Base-by-base conservation (phyloP, 2,888 invertebrate genomes). In the Apamea epomidion region DNA sequence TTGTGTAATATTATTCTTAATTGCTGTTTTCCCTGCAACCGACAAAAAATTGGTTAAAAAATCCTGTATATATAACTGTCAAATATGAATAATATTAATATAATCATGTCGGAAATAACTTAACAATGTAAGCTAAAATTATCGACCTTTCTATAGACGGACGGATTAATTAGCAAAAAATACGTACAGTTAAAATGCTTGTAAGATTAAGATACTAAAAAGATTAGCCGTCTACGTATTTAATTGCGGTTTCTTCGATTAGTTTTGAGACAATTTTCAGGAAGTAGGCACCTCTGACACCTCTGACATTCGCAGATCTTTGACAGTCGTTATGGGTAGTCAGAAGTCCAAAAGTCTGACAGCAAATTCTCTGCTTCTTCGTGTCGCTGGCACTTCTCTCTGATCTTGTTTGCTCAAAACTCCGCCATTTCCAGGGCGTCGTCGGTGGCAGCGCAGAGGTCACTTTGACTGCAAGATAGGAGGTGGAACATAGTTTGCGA, bases 111-210 rank as follows among this genome's bases (percentile, higher is more conserved):
- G 84, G 76, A 84, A 80, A 25, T 42, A 2, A 21, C n/a, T 60
- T 51, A 54, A 7, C 48, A 7, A 12, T 32, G 60, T 71, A 62
- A 58, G 58, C 29, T 83, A 29, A 62, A 62, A 72, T 48, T 79
- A 69, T 69, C 42, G 12, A 65, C 2, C 25, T 60, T 80, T 78
- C 54, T 73, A 67, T 72, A 21, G 4, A n/a, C n/a, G n/a, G 18
- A 48, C 14, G 18, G 6, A 75, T 75, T 79, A 45, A 75, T 72
- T 51, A 60, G 42, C 74, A 79, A 83, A 83, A 14, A 83, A 75
- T n/a, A 42, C 48, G 2, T 64, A n/a, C 10, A 18, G 21, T 54
- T 54, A 25, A 80, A 51, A 42, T 80, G 12, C 37, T 37, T 74
- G 0, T 74, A 37, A 48, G 6, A 16, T n/a, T 60, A 45, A 60